A percentile compares a stretch with the other conserved stretches of the same genome.
These are phyloP conservation scores for Scartelaos histophorus DNA, from an alignment of 2,113 vertebrate species.

Conservation along the genomic window DNA sequence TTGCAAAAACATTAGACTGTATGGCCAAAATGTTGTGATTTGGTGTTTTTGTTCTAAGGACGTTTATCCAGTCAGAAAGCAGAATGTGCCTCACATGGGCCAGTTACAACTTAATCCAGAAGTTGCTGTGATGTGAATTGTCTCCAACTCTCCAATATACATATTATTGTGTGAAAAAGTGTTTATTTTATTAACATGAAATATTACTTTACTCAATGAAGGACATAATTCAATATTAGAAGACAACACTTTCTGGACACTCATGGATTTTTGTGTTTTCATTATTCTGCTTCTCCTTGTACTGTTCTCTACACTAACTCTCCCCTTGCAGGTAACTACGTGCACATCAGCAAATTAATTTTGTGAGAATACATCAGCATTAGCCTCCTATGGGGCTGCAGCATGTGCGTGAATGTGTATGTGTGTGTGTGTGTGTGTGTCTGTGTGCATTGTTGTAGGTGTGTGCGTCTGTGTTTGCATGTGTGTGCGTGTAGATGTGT, in stretches of 20 bases:
- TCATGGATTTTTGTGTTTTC: neutral
- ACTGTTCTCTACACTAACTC: neutral
- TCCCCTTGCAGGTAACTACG: conserved; percentile 19
- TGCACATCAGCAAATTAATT: conserved; percentile 39
- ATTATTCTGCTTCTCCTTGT: neutral
- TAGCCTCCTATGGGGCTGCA: conserved; percentile 16
- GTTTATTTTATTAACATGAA: neutral
- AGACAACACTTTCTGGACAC: conserved; percentile 3
- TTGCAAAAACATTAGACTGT: too few species aligned
- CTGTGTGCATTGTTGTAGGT: too few species aligned
- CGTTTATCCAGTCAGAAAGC: too few species aligned
- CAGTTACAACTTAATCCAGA: too few species aligned
- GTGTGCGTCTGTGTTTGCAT: too few species aligned
- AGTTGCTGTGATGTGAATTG: too few species aligned
- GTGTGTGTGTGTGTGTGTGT: too few species aligned
- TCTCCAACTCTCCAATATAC: too few species aligned
- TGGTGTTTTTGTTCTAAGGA: too few species aligned
- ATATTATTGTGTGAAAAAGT: neutral
- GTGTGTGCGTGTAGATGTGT: neutral
- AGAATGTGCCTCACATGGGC: too few species aligned
- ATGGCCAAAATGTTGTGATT: too few species aligned
- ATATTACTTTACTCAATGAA: too few species aligned
- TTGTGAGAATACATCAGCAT: conserved; percentile 44
- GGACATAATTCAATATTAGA: neutral
- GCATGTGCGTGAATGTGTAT: neutral